Base-by-base conservation (phyloP, 2,888 invertebrate species). In the Drosophila meridiana region DNA sequence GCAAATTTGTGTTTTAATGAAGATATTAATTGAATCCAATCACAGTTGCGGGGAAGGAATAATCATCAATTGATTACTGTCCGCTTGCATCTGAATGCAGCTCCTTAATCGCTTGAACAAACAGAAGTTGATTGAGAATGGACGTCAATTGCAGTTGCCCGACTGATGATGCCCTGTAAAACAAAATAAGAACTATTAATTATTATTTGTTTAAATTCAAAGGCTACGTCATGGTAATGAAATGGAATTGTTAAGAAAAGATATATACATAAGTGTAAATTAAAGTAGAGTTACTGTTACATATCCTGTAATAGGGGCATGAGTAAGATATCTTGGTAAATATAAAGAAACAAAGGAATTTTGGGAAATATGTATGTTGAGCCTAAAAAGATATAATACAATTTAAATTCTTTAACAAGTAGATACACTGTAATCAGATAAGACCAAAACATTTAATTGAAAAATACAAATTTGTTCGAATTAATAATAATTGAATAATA, bases 11-110 rank as follows among this genome's bases (percentile, higher is more conserved):
- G 75, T 80, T 68, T 64, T 62, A 78, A 64, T 71, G 50, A 55
- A 52, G 56, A 71, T 52, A 77, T 79, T 80, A 85, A 80, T 76
- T 80, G 67, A 70, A 52, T 28, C 36, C 48, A 67, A 50, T 62
- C 52, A 38, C 30, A 40, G 55, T 9, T 38, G 26, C 9, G 4
- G 9, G 7, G 4, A 3, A 6, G 30, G 4, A n/a, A 6, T 26
- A 14, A 14, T 2, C 30, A 8, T 28, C 30, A 56, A 47, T 47
- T 69, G 43, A 56, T 52, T 75, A 28, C 28, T 9, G 38, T 52
- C 48, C 30, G 38, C 11, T 20, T 40, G 40, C 30, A 40, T 20
- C 14, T 20, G 34, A 14, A 62, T 40, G 26, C 14, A 4, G 34
- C 14, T 43, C 42, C 52, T 70, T 63, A 79, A 63, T 75, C 70